phyloP scores from a whole-genome alignment of 2,888 invertebrate species.

The Euproctis similis region DNA sequence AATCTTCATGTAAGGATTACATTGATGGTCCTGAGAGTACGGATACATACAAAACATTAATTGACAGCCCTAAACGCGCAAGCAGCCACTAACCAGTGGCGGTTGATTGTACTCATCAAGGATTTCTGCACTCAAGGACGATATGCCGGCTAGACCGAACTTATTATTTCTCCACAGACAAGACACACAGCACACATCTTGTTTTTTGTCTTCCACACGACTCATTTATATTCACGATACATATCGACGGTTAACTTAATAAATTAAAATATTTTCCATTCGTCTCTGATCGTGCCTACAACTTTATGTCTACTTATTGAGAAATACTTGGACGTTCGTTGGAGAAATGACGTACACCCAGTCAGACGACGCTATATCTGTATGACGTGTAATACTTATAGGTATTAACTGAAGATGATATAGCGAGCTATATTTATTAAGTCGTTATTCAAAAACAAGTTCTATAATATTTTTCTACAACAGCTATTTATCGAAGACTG shows the following conservation, averaged over 20 bases:
- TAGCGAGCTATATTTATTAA: too few relatives aligned
- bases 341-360: too few relatives aligned
- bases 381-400: too few relatives aligned
- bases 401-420: too few relatives aligned
- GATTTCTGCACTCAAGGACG: constrained; percentile 75
- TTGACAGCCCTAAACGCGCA: constrained; percentile 67
- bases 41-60: constrained; percentile 47
- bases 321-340: constrained; percentile 34
- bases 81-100: constrained; percentile 66
- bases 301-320: too few relatives aligned
- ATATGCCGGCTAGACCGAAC: constrained; percentile 64
- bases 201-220: constrained; percentile 70
- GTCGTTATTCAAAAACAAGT: too few relatives aligned
- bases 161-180: too few relatives aligned
- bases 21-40: too few relatives aligned
- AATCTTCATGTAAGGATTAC: too few relatives aligned
- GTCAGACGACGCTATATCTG: too few relatives aligned
- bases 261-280: constrained; percentile 61
- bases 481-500: too few relatives aligned
- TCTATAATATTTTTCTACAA: too few relatives aligned
- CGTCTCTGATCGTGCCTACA: constrained; percentile 36
- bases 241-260: constrained; percentile 66
- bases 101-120: constrained; percentile 76
- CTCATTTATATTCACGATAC: constrained; percentile 74
- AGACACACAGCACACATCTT: constrained; percentile 66